Conservation (phyloP, 2,888 invertebrate genomes). For the Megalurothrips usitatus region DNA sequence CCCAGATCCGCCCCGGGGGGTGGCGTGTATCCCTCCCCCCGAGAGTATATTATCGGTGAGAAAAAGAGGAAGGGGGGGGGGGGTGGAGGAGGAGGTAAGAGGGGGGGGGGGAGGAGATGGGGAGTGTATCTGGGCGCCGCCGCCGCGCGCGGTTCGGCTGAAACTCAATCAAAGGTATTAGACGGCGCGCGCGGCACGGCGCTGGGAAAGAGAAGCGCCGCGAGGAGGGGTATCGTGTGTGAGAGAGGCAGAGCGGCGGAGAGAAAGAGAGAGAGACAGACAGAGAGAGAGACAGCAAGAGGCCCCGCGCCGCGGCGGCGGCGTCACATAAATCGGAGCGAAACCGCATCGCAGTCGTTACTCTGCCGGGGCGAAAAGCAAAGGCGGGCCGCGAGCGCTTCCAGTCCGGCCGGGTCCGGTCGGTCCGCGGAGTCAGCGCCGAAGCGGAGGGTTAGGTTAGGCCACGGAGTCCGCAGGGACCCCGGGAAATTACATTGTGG, state of each 20-base stretch:
- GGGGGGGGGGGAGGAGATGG: too few species aligned
- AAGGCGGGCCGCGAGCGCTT: not conserved
- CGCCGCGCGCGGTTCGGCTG: not conserved
- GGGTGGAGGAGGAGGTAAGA: too few species aligned
- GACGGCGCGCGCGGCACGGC: constrained; percentile 3
- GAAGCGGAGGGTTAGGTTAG: not conserved
- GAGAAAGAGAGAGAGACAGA: too few species aligned
- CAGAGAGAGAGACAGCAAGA: too few species aligned
- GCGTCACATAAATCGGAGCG: constrained; percentile 21
- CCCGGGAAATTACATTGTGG: too few species aligned
- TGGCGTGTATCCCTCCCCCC: not conserved
- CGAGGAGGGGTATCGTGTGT: too few species aligned
- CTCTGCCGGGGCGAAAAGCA: constrained; percentile 20
- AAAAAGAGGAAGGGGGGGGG: too few species aligned
- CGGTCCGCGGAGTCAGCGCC: too few species aligned
- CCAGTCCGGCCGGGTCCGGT: too few species aligned
- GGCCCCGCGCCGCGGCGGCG: not conserved
- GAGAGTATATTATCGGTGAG: not conserved
- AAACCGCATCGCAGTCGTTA: constrained; percentile 14
- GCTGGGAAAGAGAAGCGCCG: not conserved
- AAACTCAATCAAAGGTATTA: constrained; percentile 25
- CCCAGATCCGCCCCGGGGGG: constrained; percentile 22
- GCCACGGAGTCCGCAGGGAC: not conserved
- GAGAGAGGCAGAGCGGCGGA: too few species aligned
- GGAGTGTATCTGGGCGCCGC: not conserved